These are phyloP conservation scores for Lasioglossum baleicum DNA, from an alignment of 1,140 invertebrate genomes.

Conservation along the genomic window DNA sequence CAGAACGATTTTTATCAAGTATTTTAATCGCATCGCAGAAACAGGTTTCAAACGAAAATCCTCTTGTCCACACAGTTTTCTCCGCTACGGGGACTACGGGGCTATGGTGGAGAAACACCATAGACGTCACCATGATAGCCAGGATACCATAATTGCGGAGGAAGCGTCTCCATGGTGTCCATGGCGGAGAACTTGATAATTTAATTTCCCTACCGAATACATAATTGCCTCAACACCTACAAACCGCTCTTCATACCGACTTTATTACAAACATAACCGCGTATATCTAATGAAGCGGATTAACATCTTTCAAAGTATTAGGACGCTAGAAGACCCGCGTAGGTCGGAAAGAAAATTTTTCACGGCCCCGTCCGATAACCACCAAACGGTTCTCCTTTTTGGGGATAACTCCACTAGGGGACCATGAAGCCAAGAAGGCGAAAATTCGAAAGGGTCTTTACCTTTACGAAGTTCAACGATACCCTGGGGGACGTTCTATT, in stretches of 20 bases:
- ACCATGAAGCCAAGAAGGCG: not conserved
- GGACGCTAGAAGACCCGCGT: not conserved
- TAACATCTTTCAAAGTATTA: slow-evolving; percentile 27
- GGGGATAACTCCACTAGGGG: slow-evolving; percentile 21
- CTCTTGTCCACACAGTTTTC: too few species aligned
- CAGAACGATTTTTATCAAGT: not conserved
- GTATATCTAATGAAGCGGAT: slow-evolving; percentile 31
- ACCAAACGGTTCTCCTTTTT: not conserved
- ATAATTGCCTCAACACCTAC: not conserved
- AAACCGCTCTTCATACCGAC: too few species aligned
- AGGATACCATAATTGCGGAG: slow-evolving; percentile 33
- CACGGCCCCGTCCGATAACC: not conserved
- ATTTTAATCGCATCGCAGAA: not conserved
- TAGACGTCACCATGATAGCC: slow-evolving; percentile 34
- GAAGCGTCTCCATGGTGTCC: slow-evolving; percentile 3
- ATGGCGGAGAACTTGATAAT: not conserved
- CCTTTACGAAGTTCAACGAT: not conserved
- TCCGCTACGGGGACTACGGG: too few species aligned
- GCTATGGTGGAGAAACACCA: slow-evolving; percentile 43
- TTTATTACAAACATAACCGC: not conserved
- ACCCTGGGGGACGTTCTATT: not conserved
- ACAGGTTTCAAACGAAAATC: too few species aligned
- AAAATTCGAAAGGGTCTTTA: slow-evolving; percentile 1
- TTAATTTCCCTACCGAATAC: not conserved
- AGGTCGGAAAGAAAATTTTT: slow-evolving; percentile 6